Evolutionary conservation across 92 coral and sea anemone genomes (phyloP), one percentile per base, ranked within the genome.

Genomic region (Actinernus sp.): DNA sequence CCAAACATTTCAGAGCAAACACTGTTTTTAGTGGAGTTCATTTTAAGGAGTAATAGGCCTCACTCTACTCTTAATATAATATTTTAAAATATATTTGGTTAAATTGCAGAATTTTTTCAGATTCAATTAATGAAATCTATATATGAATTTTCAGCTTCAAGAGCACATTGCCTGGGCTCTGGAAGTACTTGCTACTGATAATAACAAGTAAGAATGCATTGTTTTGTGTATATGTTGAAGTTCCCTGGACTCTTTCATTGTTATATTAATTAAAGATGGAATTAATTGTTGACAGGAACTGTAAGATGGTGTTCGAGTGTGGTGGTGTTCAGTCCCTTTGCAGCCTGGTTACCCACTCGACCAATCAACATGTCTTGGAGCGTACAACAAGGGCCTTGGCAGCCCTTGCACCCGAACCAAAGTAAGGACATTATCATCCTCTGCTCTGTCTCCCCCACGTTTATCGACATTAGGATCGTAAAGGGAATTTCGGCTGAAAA

Each of bases 81-180:
- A n/a, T n/a, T n/a, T n/a, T n/a, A n/a, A n/a, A n/a, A n/a, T n/a
- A n/a, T n/a, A n/a, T n/a, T n/a, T n/a, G n/a, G n/a, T n/a, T n/a
- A n/a, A n/a, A n/a, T n/a, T n/a, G n/a, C n/a, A n/a, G n/a, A n/a
- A n/a, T n/a, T n/a, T n/a, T n/a, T n/a, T n/a, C n/a, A n/a, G n/a
- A n/a, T n/a, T n/a, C n/a, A n/a, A n/a, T n/a, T n/a, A n/a, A n/a
- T n/a, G n/a, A n/a, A n/a, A n/a, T n/a, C n/a, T n/a, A n/a, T n/a
- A n/a, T n/a, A n/a, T n/a, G n/a, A n/a, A n/a, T n/a, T 40, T 56
- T 22, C 26, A 93, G 98, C 91, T 93, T 37, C 97, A 74, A 58
- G 97, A 83, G 46, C 88, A 76, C 53, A 55, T 90, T 26, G 79
- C 85, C 14, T 93, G 98, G 98, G 97, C 98, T 14, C 24, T 90